Evolutionary conservation across 1,140 invertebrate species (phyloP), one percentile per base, ranked within the genome.

Genomic region (Calephelis nemesis): DNA sequence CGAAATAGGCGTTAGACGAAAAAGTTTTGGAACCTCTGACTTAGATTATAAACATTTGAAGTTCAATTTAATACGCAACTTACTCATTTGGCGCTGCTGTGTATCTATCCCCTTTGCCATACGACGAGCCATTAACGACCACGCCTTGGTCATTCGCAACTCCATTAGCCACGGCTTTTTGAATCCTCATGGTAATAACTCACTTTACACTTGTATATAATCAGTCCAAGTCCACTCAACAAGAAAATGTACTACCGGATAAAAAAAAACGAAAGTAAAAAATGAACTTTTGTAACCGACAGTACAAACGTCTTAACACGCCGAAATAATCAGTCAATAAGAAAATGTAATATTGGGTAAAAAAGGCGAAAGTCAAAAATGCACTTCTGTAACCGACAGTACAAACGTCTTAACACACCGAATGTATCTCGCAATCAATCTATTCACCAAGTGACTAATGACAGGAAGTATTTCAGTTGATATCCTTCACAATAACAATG

Each of bases 81-180:
- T 78, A 91, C 88, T 89, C 88, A 69, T 91, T 91, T 8, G 88
- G 88, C 40, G 88, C 88, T 15, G 88, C 87, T 1, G 88, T 88
- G 68, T 89, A 84, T 79, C 88, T 85, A 71, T 89, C 87, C 42
- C 87, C 88, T 79, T 83, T 87, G 15, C 85, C 85, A 70, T 88
- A 91, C 0, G 82, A 83, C 3, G 84, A 83, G 7, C 84, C 83
- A 66, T 84, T 88, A 10, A 70, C n/a, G 3, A 42, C 11, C 9
- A 47, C 39, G 11, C 11, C 15, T 7, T 8, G n/a, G 10, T 50
- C 30, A 15, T 78, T 72, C 30, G 67, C 60, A n/a, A 76, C 75
- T 70, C 84, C 85, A 71, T 85, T 84, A 50, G 77, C 83, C 86
- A 87, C 87, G 49, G 72, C 67, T 49, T 74, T 76, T 45, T 78